Evolutionary conservation across 1,140 invertebrate species (phyloP).

Genomic region (Camponotus vicinus): DNA sequence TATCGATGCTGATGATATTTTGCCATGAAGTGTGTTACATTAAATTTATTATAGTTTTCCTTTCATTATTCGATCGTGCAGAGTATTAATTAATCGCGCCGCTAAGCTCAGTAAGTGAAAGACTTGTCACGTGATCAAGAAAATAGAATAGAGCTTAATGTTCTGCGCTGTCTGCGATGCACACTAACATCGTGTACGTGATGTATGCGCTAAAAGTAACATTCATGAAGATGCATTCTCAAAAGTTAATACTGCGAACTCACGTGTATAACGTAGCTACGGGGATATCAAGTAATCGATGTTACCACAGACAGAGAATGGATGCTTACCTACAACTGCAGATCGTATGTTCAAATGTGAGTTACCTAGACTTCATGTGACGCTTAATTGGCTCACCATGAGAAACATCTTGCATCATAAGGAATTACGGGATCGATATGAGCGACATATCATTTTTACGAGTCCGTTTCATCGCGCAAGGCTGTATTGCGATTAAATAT

Average conservation of each 20-base stretch:
- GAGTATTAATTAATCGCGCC: neutral
- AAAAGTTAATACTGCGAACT: constrained; percentile 74
- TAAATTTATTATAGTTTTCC: neutral
- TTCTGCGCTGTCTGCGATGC: neutral
- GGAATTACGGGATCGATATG: neutral
- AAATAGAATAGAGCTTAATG: constrained; percentile 13
- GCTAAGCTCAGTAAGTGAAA: neutral
- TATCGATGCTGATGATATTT: constrained; percentile 26
- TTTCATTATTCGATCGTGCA: constrained; percentile 42
- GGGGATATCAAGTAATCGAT: constrained; percentile 75
- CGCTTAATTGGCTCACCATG: constrained; percentile 72
- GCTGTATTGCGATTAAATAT: neutral
- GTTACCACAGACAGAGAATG: constrained; percentile 77
- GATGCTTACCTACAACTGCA: constrained; percentile 81
- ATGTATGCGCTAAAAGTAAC: constrained; percentile 57
- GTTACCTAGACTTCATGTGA: constrained; percentile 49
- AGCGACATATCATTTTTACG: neutral
- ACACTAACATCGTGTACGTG: neutral
- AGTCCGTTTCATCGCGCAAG: neutral
- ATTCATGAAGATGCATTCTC: constrained; percentile 76
- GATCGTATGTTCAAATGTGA: constrained; percentile 77
- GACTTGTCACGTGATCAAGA: neutral
- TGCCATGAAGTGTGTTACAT: neutral
- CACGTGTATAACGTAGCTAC: constrained; percentile 79
- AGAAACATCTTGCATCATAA: constrained; percentile 40